Percentiles rank a stretch among this genome's conserved stretches.
Conservation (phyloP, 2,888 invertebrate species). For the Clanis bilineata region DNA sequence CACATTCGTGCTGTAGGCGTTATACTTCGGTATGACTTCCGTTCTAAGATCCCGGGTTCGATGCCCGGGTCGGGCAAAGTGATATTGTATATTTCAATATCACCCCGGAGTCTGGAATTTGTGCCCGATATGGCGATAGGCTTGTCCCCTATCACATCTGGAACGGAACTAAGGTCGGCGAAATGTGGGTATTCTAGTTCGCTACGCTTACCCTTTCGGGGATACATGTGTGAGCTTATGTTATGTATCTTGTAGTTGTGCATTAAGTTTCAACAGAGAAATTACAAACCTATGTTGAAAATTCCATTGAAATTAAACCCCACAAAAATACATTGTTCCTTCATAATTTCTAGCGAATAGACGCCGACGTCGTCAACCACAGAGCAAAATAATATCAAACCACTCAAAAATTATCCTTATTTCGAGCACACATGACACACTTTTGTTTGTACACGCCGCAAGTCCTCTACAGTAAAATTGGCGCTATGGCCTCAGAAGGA, state of each 20-base stretch:
- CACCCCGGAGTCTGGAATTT: too few species aligned
- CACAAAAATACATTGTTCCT: slow-evolving; percentile 4
- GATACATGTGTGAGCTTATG: too few species aligned
- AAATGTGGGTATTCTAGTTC: too few species aligned
- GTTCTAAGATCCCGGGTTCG: too few species aligned
- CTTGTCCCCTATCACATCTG: too few species aligned
- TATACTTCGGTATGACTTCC: too few species aligned
- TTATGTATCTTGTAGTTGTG: background rate
- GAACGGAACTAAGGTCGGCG: too few species aligned
- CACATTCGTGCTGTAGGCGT: too few species aligned
- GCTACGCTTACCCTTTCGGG: too few species aligned
- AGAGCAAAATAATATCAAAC: background rate
- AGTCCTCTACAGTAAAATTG: slow-evolving; percentile 10
- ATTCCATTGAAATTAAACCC: slow-evolving; percentile 4
- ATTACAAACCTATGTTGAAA: background rate
- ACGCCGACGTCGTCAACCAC: slow-evolving; percentile 1
- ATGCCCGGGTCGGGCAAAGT: too few species aligned
- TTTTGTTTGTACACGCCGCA: slow-evolving; percentile 15
- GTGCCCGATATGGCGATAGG: too few species aligned
- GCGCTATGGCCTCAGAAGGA: slow-evolving; percentile 30
- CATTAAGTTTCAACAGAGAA: background rate
- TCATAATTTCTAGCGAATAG: background rate
- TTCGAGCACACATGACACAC: slow-evolving; percentile 1
- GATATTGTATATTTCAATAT: too few species aligned
- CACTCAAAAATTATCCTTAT: slow-evolving; percentile 4